Percentiles rank a stretch among this genome's conserved stretches.
Conservation (phyloP, 2,888 invertebrate species). For the Listrodromus nycthemerus region DNA sequence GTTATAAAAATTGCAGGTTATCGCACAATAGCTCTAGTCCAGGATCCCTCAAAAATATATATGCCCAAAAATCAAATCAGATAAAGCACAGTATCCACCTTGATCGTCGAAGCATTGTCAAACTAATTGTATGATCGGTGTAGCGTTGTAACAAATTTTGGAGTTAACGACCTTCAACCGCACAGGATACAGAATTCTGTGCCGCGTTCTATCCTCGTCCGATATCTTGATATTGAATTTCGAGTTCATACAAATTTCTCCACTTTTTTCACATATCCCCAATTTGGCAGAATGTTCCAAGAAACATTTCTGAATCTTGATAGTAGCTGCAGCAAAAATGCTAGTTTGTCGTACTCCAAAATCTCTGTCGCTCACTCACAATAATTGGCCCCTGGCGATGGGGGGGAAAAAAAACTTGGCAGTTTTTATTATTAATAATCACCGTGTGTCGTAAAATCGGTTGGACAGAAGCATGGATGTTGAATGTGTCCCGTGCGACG, state of each 20-base stretch:
- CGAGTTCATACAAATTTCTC: neutral
- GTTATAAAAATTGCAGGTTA: slow-evolving; percentile 39
- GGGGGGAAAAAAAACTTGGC: slow-evolving; percentile 14
- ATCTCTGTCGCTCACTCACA: slow-evolving; percentile 15
- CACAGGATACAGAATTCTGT: neutral
- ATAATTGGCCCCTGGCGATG: neutral
- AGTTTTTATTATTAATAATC: slow-evolving; percentile 28
- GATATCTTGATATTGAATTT: neutral
- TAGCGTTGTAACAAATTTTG: neutral
- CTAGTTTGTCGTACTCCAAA: neutral
- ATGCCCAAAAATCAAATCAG: neutral
- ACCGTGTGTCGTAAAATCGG: slow-evolving; percentile 36
- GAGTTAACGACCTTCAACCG: neutral
- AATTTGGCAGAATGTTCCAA: neutral
- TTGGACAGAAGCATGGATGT: slow-evolving; percentile 29
- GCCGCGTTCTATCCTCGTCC: neutral
- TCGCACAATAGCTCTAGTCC: neutral
- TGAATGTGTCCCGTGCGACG: slow-evolving; percentile 9
- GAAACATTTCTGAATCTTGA: neutral
- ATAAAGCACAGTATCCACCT: neutral
- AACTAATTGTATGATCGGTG: neutral
- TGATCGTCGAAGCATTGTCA: neutral
- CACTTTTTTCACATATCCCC: neutral
- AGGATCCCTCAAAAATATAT: neutral
- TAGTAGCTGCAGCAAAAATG: neutral